Evolutionary conservation across 2,113 vertebrate species (phyloP).

Genomic region (Cephalopterus ornatus): DNA sequence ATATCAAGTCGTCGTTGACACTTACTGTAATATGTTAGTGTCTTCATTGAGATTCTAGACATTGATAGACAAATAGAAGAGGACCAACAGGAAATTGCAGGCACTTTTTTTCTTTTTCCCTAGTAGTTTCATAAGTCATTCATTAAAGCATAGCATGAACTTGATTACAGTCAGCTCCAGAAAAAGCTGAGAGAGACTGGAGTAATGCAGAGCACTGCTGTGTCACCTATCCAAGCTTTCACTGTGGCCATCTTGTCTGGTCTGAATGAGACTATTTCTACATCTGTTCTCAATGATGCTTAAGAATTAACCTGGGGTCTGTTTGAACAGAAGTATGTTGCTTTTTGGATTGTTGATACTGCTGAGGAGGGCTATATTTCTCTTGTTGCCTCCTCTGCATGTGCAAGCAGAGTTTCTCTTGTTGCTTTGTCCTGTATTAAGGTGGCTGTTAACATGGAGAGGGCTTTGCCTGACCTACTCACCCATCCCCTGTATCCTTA

Average conservation of each 20-base stretch:
- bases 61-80: background rate
- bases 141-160: background rate
- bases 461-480: background rate
- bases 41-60: background rate
- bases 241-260: background rate
- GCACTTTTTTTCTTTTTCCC: background rate
- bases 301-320: background rate
- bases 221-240: background rate
- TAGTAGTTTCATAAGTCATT: background rate
- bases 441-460: background rate
- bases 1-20: background rate
- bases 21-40: background rate
- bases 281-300: background rate
- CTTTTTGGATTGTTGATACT: background rate
- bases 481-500: background rate
- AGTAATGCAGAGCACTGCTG: background rate
- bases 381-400: background rate
- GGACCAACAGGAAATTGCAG: background rate
- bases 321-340: background rate
- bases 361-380: background rate
- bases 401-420: background rate
- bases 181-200: background rate
- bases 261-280: background rate
- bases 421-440: background rate
- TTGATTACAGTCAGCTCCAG: background rate